Base-by-base conservation (phyloP, 2,113 vertebrate species). In the Aspidoscelis tigris region DNA sequence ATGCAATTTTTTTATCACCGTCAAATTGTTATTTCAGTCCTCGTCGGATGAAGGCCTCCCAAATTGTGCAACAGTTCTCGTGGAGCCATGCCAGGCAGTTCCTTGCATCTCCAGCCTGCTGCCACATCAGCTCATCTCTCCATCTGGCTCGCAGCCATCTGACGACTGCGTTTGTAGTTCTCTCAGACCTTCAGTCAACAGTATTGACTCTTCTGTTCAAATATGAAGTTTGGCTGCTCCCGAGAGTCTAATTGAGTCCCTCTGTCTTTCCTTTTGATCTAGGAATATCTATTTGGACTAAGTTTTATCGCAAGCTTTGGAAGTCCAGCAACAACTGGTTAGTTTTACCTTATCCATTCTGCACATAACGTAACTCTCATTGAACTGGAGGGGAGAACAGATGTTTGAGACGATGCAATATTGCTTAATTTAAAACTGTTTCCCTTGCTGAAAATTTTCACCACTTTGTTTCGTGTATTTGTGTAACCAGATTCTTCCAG, bases 71-170 rank as follows among this genome's bases (percentile, higher is more conserved):
- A 80, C 69, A 73, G n/a, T 79, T 79, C 76, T 69, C 44, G 53
- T 80, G 83, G 70, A 74, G 14, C 43, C 80, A 58, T 47, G 83
- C 83, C 83, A 85, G 41, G 10, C 58, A 20, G 55, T 41, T 85
- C 83, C 55, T 64, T 50, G 83, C 69, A 74, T 44, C 58, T 70
- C 55, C 43, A 79, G 69, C 69, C 83, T 85, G 83, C 83, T 85
- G 83, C 83, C 77, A 85, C 83, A 85, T 85, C 83, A 80, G 77
- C 78, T 85, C 77, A 79, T 85, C 83, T 79, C 83, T 85, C 83
- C 58, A 39, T 84, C 76, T 85, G 83, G 83, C 83, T 66, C 71
- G 64, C n/a, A 74, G 77, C 83, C 83, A 79, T 85, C 43, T n/a
- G 7, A 20, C 69, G 39, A 44, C 64, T 80, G 73, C 21, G 14